Evolutionary conservation across 2,113 vertebrate genomes (phyloP).

Genomic region (Poecile atricapillus): DNA sequence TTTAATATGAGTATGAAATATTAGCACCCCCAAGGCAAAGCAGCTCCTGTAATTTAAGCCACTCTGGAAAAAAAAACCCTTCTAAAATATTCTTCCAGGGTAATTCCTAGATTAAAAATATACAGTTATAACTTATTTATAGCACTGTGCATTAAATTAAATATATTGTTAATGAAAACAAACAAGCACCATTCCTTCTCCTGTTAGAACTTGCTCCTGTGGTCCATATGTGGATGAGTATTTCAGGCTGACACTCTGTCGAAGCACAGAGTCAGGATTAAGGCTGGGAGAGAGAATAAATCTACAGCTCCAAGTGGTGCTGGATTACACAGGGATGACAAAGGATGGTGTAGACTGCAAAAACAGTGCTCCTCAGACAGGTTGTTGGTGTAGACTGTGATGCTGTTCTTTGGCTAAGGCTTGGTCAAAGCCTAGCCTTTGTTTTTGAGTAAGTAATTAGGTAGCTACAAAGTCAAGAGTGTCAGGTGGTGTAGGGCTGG

Average conservation of each 20-base stretch:
- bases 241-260: neutral
- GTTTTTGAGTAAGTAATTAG: neutral
- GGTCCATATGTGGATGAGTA: neutral
- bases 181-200: neutral
- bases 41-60: neutral
- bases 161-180: neutral
- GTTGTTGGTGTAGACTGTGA: neutral
- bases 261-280: neutral
- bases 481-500: neutral
- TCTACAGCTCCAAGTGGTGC: neutral
- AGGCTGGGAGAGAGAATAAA: neutral
- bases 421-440: neutral
- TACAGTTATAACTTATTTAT: neutral
- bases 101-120: neutral
- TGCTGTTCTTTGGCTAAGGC: neutral
- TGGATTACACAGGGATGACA: neutral
- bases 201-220: neutral
- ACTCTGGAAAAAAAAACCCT: neutral
- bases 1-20: slow-evolving; percentile 8
- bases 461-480: neutral
- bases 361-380: neutral
- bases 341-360: neutral
- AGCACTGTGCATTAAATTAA: neutral
- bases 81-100: neutral
- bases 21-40: neutral